phyloP scores from a whole-genome alignment of 2,113 vertebrate species.

The Mohoua ochrocephala region DNA sequence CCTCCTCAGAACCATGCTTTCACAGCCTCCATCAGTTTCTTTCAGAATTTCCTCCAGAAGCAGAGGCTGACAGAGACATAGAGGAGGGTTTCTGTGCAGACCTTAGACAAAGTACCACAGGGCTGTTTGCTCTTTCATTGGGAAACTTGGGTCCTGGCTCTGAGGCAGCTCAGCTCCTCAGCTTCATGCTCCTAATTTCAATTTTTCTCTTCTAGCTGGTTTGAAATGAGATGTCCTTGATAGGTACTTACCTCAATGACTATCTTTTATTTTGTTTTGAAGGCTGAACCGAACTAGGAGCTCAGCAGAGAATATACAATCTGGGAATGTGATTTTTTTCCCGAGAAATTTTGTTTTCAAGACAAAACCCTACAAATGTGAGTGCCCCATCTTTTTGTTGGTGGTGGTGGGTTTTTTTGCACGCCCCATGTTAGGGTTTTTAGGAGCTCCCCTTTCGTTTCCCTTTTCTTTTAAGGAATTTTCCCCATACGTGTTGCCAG shows the following conservation, averaged over 20 bases:
- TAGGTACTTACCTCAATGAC: not conserved
- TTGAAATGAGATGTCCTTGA: not conserved
- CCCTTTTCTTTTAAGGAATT: too few relatives aligned
- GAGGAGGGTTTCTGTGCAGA: not conserved
- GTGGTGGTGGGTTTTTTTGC: rapidly evolving
- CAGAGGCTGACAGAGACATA: not conserved
- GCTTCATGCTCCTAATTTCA: not conserved
- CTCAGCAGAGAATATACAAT: not conserved
- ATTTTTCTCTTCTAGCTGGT: not conserved
- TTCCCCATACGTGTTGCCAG: too few relatives aligned
- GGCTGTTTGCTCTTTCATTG: not conserved
- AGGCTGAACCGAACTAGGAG: not conserved
- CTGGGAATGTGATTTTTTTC: rapidly evolving
- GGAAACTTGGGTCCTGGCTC: not conserved
- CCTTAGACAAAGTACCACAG: not conserved
- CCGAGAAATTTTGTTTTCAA: not conserved
- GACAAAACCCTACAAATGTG: rapidly evolving
- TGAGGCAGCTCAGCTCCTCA: not conserved
- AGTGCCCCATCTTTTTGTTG: rapidly evolving
- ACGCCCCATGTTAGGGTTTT: too few relatives aligned
- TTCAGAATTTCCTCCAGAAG: not conserved
- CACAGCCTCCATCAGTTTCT: not conserved
- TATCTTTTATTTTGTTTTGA: not conserved
- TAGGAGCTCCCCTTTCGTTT: too few relatives aligned
- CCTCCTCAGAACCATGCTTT: not conserved